A percentile compares a stretch with the other conserved stretches of the same genome.
phyloP scores from a whole-genome alignment of 2,888 invertebrate species.

The Tanytarsus gracilentus region DNA sequence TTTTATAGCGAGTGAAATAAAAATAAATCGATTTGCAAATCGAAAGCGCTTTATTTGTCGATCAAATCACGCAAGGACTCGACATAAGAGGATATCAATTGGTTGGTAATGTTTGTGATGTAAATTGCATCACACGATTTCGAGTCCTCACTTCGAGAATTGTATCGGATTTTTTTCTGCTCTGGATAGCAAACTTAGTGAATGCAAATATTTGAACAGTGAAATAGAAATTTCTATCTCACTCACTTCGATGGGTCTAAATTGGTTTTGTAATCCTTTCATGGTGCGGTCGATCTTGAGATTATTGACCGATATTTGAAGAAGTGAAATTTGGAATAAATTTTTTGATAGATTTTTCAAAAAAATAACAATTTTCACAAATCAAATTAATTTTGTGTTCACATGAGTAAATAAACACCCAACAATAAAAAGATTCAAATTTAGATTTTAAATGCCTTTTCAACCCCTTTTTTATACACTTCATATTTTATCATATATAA shows the following conservation, averaged over 20 bases:
- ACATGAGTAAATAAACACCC: conserved; percentile 14
- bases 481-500: neutral
- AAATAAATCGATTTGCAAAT: neutral
- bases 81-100: neutral
- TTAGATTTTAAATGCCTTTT: conserved; percentile 1
- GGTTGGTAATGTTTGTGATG: neutral
- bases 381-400: too few species aligned
- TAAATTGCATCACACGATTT: neutral
- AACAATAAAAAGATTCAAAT: conserved; percentile 7
- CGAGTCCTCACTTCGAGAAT: neutral
- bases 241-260: neutral
- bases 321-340: too few species aligned
- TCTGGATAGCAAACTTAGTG: neutral
- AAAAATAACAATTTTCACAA: too few species aligned
- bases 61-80: neutral
- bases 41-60: neutral
- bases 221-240: neutral
- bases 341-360: too few species aligned
- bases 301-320: too few species aligned
- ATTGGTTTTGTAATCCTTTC: neutral
- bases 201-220: neutral
- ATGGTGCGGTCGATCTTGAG: too few species aligned
- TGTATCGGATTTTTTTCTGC: neutral
- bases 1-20: neutral
- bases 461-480: neutral